Conservation (phyloP, 37 sponge, comb jelly and placozoan genomes). For the Ianthella basta region DNA sequence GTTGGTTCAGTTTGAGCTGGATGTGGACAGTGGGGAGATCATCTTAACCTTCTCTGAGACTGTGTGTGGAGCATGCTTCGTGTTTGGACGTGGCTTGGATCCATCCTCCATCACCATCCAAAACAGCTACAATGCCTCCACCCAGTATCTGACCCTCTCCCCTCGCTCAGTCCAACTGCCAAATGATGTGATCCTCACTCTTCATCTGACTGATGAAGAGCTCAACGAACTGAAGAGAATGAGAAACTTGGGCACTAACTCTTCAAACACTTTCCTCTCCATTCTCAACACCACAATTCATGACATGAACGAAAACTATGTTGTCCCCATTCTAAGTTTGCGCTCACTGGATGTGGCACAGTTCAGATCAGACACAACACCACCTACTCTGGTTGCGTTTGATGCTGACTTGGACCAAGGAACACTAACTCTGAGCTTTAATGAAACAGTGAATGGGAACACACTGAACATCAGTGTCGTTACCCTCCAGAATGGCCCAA, state of each 20-base stretch:
- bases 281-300: slow-evolving; percentile 43
- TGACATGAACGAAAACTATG: slow-evolving; percentile 50
- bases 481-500: slow-evolving; percentile 61
- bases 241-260: slow-evolving; percentile 60
- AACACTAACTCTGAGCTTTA: slow-evolving; percentile 62
- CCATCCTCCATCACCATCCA: slow-evolving; percentile 51
- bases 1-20: slow-evolving; percentile 68
- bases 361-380: slow-evolving; percentile 61
- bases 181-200: slow-evolving; percentile 20
- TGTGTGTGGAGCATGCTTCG: too few species aligned
- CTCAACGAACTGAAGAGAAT: slow-evolving; percentile 82
- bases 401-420: slow-evolving; percentile 68
- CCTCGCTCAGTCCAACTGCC: background rate
- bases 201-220: slow-evolving; percentile 56
- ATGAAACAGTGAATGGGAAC: slow-evolving; percentile 76
- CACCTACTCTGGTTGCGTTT: slow-evolving; percentile 66
- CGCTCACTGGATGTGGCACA: slow-evolving; percentile 32
- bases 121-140: slow-evolving; percentile 40
- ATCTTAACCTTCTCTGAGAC: slow-evolving; percentile 83
- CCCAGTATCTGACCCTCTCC: slow-evolving; percentile 27
- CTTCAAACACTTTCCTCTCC: slow-evolving; percentile 69
- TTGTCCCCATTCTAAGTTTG: slow-evolving; percentile 42
- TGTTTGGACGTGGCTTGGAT: slow-evolving; percentile 43
- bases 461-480: slow-evolving; percentile 62
- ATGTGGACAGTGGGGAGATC: slow-evolving; percentile 69